Base-by-base conservation (phyloP, 1,140 invertebrate genomes). In the Scaptomyza pallida region DNA sequence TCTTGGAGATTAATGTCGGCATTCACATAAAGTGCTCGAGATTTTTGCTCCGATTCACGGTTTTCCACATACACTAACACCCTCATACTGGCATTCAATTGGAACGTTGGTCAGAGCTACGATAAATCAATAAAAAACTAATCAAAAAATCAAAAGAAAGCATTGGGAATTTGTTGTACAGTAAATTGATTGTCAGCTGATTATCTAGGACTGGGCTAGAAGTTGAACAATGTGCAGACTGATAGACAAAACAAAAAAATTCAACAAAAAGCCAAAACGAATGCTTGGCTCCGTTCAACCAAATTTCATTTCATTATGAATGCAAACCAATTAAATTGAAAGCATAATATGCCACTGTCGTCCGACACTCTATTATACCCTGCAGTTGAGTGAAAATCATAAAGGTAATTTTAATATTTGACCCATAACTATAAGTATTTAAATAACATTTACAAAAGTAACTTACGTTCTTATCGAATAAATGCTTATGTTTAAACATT, bases 121-220 rank as follows among this genome's bases (percentile, higher is more conserved):
- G 61, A 76, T 81, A 86, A 81, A 81, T 86, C 80, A 85, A 85
- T 85, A 79, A 52, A 70, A 77, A 80, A 80, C 81, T 83, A 80
- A 83, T 83, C 76, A 73, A 77, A 83, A 78, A 76, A 79, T 79
- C 68, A 65, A 80, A 74, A 67, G 61, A 35, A 73, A 76, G 62
- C 81, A 64, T 63, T 51, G 33, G 54, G 43, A 41, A 78, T 69
- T 75, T 68, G 45, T 78, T 78, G 50, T 72, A 19, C 40, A 61
- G 16, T 33, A 72, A 75, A 67, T 72, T 68, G 54, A 43, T 40
- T 55, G 69, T 48, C 69, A 67, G 33, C 48, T 52, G 62, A 65
- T 71, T 57, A 48, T 30, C 44, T 41, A 15, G 60, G 37, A 16
- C 19, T 54, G 21, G 10, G 4, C 33, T 40, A 16, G 16, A 54